Conservation (phyloP, 2,113 vertebrate genomes). For the Candoia aspera region DNA sequence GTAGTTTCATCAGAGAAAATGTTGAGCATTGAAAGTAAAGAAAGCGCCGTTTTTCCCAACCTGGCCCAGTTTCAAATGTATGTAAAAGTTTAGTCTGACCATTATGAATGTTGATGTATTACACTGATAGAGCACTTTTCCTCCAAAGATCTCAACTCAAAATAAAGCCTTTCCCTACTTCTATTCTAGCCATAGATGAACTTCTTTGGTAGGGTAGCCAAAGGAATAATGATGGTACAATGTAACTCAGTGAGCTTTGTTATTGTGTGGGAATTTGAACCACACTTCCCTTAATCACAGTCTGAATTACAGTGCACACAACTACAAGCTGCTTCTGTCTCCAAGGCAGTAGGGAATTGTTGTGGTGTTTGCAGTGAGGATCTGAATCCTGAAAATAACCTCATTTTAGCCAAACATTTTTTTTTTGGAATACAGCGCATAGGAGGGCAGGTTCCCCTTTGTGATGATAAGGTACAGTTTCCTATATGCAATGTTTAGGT, state of each 20-base stretch:
- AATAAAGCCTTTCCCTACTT: no score
- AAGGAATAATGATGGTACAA: background rate
- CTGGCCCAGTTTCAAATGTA: background rate
- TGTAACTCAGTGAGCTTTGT: background rate
- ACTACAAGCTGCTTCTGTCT: no score
- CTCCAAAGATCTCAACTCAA: background rate
- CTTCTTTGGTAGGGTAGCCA: background rate
- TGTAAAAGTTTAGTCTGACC: background rate
- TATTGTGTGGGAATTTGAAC: background rate
- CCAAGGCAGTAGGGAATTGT: no score
- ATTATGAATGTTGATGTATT: background rate
- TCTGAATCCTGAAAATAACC: no score
- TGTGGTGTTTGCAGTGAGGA: no score
- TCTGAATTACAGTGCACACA: background rate
- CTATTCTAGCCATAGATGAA: background rate
- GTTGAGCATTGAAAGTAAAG: background rate
- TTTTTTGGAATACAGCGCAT: no score
- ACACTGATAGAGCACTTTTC: background rate
- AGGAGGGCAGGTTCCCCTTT: no score
- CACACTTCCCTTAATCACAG: background rate
- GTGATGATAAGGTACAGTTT: no score
- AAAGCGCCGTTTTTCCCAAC: background rate
- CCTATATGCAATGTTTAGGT: no score
- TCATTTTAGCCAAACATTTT: no score
- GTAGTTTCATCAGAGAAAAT: background rate